Evolutionary conservation across 2,113 vertebrate genomes (phyloP), one percentile per base, ranked within the genome.

Genomic region (Hemiprocne comata): DNA sequence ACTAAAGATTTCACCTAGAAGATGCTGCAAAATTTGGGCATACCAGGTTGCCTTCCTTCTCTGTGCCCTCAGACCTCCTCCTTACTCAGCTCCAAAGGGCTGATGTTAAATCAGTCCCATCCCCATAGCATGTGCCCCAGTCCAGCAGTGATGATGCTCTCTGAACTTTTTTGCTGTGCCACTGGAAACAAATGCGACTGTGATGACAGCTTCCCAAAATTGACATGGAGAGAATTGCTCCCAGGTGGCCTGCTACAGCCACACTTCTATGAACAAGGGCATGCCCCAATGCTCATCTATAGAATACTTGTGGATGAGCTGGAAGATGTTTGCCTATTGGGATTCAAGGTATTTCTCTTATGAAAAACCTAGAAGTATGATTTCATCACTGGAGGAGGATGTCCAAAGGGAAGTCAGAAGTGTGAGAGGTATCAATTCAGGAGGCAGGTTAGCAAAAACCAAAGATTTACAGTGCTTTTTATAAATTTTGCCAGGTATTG

Each of bases 251-350:
- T 36, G 85, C 67, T 48, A 66, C 17, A 66, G 64, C 17, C 29
- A 4, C 11, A 17, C 26, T 58, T 54, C 17, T 11, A 15, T 33
- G 29, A 36, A 29, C 0, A 0, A 73, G 31, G 36, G 25, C n/a
- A 76, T 51, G 13, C 3, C 5, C 21, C 1, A 2, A 3, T 34
- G 16, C 42, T 29, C 34, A 79, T 11, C 23, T 62, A 1, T 11
- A 18, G 28, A 84, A 29, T 58, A 55, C 18, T 24, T 73, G 26
- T 40, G 0, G 0, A 36, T 46, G 48, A 31, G 53, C n/a, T 31
- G 14, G 36, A 69, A n/a, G 54, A 25, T 5, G 2, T 50, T 7
- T 54, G 20, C 15, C 50, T 62, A 5, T 21, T 79, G 21, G 6
- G 17, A 28, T 76, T 83, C 19, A n/a, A 66, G 36, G 17, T 38